phyloP scores from a whole-genome alignment of 2,797 vertebrate genomes.

The Anniella stebbinsi region DNA sequence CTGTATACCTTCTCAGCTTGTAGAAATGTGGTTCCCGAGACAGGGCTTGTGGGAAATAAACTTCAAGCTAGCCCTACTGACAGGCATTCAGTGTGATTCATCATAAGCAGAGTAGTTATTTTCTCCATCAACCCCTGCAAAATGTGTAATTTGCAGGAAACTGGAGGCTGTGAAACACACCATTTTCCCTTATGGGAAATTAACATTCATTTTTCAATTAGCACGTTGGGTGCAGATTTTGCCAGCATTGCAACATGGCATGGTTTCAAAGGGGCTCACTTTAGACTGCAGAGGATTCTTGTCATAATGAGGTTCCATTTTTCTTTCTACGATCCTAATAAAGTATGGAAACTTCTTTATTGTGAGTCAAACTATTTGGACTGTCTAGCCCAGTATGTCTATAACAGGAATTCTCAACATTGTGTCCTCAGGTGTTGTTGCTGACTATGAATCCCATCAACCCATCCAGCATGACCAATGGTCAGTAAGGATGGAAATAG shows the following conservation, averaged over 20 bases:
- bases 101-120: constrained; percentile 71
- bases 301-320: neutral
- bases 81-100: constrained; percentile 68
- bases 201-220: constrained; percentile 64
- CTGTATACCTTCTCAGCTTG: neutral
- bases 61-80: constrained; percentile 59
- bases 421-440: too few relatives aligned
- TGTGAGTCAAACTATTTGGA: too few relatives aligned
- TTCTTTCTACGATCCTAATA: too few relatives aligned
- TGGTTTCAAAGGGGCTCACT: neutral
- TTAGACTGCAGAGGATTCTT: neutral
- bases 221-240: constrained; percentile 41
- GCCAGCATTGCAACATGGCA: neutral
- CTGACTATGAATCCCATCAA: too few relatives aligned
- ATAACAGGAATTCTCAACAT: too few relatives aligned
- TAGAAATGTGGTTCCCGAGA: neutral
- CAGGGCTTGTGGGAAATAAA: constrained; percentile 17
- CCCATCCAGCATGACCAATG: too few relatives aligned
- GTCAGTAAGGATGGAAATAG: too few relatives aligned
- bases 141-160: constrained; percentile 65
- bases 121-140: constrained; percentile 65
- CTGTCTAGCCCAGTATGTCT: neutral
- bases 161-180: constrained; percentile 65
- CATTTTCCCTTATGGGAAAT: constrained; percentile 74
- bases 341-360: too few relatives aligned